Evolutionary conservation across 2,888 invertebrate genomes (phyloP).

Genomic region (Smittia aterrima): DNA sequence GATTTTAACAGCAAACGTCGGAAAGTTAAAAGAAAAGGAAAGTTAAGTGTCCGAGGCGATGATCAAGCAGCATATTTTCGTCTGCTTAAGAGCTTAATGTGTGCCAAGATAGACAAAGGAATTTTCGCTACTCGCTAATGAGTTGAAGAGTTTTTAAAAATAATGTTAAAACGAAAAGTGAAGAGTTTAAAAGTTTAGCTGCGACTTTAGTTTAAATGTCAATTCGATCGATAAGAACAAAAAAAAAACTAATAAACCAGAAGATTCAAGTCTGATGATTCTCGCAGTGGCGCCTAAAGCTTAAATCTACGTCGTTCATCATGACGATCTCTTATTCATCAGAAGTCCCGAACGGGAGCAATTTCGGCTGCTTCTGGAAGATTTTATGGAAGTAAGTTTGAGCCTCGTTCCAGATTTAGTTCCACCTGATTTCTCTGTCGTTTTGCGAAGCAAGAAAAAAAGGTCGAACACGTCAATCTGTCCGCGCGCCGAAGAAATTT

Average conservation of each 20-base stretch:
- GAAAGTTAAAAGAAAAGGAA: background rate
- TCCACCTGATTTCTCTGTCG: background rate
- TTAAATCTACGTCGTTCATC: too few species aligned
- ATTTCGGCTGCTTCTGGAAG: conserved; percentile 90
- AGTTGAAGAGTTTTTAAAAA: too few species aligned
- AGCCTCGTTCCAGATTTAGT: background rate
- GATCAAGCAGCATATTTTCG: conserved; percentile 1
- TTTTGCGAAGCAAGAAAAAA: background rate
- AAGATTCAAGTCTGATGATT: too few species aligned
- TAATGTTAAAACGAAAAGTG: too few species aligned
- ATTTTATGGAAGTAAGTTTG: conserved; percentile 80
- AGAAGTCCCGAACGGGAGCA: conserved; percentile 88
- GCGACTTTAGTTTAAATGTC: too few species aligned
- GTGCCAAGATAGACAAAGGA: background rate
- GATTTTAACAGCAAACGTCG: too few species aligned
- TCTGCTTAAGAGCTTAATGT: background rate
- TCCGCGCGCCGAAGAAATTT: background rate
- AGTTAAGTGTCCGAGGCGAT: background rate
- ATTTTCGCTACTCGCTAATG: too few species aligned
- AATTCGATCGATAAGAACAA: too few species aligned
- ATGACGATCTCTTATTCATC: conserved; percentile 91
- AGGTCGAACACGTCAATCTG: background rate
- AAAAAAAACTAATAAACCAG: too few species aligned
- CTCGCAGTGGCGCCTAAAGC: too few species aligned
- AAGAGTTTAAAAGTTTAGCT: too few species aligned